phyloP scores from a whole-genome alignment of 92 coral and sea anemone genomes.

The Heliopora coerulea region DNA sequence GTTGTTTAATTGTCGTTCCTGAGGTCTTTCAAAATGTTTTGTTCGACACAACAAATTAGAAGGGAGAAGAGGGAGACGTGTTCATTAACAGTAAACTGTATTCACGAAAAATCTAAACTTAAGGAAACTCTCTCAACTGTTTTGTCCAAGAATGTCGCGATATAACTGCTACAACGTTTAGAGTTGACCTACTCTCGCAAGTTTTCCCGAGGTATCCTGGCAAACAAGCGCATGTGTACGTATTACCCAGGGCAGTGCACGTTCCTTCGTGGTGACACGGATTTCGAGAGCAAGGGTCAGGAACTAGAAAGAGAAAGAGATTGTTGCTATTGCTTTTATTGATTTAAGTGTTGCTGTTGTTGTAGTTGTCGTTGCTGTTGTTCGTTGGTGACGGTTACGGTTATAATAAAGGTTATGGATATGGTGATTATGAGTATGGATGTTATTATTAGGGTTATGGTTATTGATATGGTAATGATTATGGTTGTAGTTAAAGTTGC shows the following conservation, averaged over 20 bases:
- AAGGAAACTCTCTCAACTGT: too few relatives aligned
- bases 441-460: neutral
- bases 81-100: too few relatives aligned
- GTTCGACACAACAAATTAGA: too few relatives aligned
- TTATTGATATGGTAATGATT: neutral
- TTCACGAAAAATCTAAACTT: too few relatives aligned
- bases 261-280: slow-evolving; percentile 81
- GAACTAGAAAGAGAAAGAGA: slow-evolving; percentile 8
- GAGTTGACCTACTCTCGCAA: slow-evolving; percentile 78
- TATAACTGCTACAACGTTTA: too few relatives aligned
- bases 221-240: slow-evolving; percentile 71
- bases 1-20: too few relatives aligned
- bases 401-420: too few relatives aligned
- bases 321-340: slow-evolving; percentile 1
- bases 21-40: too few relatives aligned
- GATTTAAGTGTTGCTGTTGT: neutral
- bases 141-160: too few relatives aligned
- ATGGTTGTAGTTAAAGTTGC: neutral
- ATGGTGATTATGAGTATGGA: too few relatives aligned
- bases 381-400: neutral
- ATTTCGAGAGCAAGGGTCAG: slow-evolving; percentile 52
- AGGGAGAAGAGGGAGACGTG: too few relatives aligned
- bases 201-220: slow-evolving; percentile 84
- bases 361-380: neutral
- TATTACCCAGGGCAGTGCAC: slow-evolving; percentile 67